Base-by-base conservation (phyloP, 1,140 invertebrate genomes). In the Micrasema minimum region DNA sequence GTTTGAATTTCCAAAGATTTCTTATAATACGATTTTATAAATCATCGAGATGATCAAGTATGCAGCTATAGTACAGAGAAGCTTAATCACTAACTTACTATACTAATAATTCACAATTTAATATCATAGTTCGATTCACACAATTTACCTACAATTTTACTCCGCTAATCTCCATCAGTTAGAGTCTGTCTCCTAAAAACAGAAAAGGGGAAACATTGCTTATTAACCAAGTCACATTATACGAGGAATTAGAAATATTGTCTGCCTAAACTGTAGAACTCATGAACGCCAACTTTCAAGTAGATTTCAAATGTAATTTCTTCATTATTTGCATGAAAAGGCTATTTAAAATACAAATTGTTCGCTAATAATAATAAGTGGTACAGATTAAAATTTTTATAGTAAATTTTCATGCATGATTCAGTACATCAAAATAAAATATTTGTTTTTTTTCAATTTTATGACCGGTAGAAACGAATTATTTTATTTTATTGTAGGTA, bases 111-210 rank as follows among this genome's bases (percentile, higher is more conserved):
- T 48, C 20, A 20, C 14, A 14, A 20, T 48, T 23, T 10, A 26
- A 53, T 26, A 64, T 48, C 20, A 45, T 26, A 46, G 45, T 65
- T 35, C 22, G 16, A 46, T 65, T 20, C n/a, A 65, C 43, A 46
- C 7, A 48, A 46, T 46, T 48, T 26, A 18, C 61, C 31, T 46
- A 46, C 61, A 66, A 7, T 35, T 7, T 51, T n/a, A 18, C 31
- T 22, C 2, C 9, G 10, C 9, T 20, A 48, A 43, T 26, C 10
- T 48, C 41, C 37, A n/a, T 75, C 66, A 75, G 55, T 70, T 75
- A n/a, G 73, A 72, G 43, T 75, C 73, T 18, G 73, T 75, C 57
- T 75, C 73, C 73, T 75, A 61, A 50, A 75, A 71, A n/a, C n/a
- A 12, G 48, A 69, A 69, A 61, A 48, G 38, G 16, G 16, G 16